Evolutionary conservation across 2,888 invertebrate genomes (phyloP), one percentile per base, ranked within the genome.

Genomic region (Lordiphosa fenestrarum): DNA sequence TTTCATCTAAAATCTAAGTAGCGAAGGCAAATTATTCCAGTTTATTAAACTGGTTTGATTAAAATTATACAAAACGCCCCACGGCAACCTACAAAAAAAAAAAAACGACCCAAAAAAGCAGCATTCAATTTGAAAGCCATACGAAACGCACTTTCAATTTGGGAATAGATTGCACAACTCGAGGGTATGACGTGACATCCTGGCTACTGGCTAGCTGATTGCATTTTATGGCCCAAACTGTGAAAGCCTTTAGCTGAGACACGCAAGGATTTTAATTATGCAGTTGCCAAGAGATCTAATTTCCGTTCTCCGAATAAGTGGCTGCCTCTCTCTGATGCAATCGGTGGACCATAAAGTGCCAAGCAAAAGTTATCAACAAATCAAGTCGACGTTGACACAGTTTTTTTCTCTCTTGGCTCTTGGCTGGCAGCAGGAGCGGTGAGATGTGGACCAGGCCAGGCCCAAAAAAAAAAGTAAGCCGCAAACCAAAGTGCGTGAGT

Each of bases 191-290:
- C 77, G 77, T 78, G 77, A 78, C 77, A 78, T 78, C 77, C 77
- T 77, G 75, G 68, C 58, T 52, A 51, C 52, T 50, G 44, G 40
- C 60, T 44, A 60, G 60, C 35, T 71, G 84, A 84, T 76, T 77
- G 66, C 71, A 61, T 53, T 73, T 71, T 25, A 7, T 7, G 25
- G 25, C 25, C 25, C 25, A 25, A 25, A 25, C 25, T 6, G 25
- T 25, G 7, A 71, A 77, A 63, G 81, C 55, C 48, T 50, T 49
- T 48, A 48, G 51, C 44, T 59, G 41, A 49, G 41, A 41, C 53
- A 54, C 52, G 41, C 49, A 63, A 76, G 84, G 84, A 84, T 81
- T 84, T 84, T 78, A 81, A 78, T 78, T 78, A 84, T 68, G 33
- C 46, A 23, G 47, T 75, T 66, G 40, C 53, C 47, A 61, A 13